Conservation (phyloP, 23 tunicate genomes). For the Halocynthia aurantium region DNA sequence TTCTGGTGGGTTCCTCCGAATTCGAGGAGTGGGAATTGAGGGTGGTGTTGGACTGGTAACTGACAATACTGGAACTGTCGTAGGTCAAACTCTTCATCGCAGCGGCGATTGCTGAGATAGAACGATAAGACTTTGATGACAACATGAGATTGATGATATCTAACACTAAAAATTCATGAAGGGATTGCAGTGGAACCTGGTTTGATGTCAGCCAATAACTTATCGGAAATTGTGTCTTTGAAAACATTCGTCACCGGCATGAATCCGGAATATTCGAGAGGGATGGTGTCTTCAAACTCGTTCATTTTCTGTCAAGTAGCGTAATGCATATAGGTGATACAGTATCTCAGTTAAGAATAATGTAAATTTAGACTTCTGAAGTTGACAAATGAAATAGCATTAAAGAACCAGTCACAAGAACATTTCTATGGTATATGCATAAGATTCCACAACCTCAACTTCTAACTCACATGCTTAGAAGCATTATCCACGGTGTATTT, state of each 20-base stretch:
- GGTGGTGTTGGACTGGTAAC: constrained; percentile 4
- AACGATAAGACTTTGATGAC: background rate
- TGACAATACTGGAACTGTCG: background rate
- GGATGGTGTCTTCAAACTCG: constrained; percentile 43
- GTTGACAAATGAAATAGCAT: no score
- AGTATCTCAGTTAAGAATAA: background rate
- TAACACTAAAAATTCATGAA: no score
- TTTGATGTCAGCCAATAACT: no score
- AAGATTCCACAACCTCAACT: background rate
- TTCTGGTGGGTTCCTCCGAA: background rate
- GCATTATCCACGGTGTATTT: constrained; percentile 34
- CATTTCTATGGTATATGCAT: background rate
- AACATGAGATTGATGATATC: background rate
- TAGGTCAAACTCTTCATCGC: background rate
- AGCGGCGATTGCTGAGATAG: background rate
- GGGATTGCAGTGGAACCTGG: no score
- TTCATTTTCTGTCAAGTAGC: constrained; percentile 36
- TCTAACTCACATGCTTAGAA: constrained; percentile 41
- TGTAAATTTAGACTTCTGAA: background rate
- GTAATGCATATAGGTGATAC: background rate
- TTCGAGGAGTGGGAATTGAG: constrained; percentile 10
- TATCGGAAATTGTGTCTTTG: constrained; percentile 11
- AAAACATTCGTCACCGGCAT: constrained; percentile 52
- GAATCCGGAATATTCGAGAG: constrained; percentile 24
- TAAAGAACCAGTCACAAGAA: no score